Evolutionary conservation across 2,113 vertebrate species (phyloP), one percentile per base, ranked within the genome.

Genomic region (Nycticryphes semicollaris): DNA sequence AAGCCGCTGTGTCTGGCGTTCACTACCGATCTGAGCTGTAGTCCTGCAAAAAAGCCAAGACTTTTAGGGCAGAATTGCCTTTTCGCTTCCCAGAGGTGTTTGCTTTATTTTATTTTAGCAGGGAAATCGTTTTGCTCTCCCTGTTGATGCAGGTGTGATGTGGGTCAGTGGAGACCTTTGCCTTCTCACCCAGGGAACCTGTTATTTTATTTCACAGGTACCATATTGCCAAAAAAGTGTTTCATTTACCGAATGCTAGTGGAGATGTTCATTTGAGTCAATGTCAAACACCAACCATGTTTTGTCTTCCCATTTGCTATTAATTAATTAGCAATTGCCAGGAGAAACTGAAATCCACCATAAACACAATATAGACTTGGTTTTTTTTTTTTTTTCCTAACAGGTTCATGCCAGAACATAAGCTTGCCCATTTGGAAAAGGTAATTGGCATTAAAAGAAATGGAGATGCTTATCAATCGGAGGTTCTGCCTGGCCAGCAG

Each of bases 361-460:
- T 43, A 45, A 92, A 47, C n/a, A 54, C 22, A 53, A 5, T 17
- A 6, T 12, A 51, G 62, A 17, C 73, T 12, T 8, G 39, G 39
- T 14, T 23, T 41, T 47, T 10, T 27, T 14, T 2, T 8, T 16
- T 83, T 94, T 94, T 90, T 83, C 59, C 23, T 94, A 35, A 91
- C 96, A 99, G 99, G 85, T 98, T 98, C 91, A 97, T 99, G 94
- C 98, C 98, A 59, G 87, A 98, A 91, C 98, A 99, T 96, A 99
- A 99, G 95, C 93, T 95, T 31, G n/a, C 85, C 60, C 96, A 17
- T 80, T 95, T 94, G 81, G 88, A 93, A 70, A 96, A 91, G 93
- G 89, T 93, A 90, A 91, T 92, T 48, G 93, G 41, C 83, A 83
- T 94, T 92, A 91, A 94, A 93, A 94, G 84, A 93, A 86, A 74